A percentile compares a stretch with the other conserved stretches of the same genome.
Conservation (phyloP, 2,797 vertebrate species). For the Tokudaia muenninki region DNA sequence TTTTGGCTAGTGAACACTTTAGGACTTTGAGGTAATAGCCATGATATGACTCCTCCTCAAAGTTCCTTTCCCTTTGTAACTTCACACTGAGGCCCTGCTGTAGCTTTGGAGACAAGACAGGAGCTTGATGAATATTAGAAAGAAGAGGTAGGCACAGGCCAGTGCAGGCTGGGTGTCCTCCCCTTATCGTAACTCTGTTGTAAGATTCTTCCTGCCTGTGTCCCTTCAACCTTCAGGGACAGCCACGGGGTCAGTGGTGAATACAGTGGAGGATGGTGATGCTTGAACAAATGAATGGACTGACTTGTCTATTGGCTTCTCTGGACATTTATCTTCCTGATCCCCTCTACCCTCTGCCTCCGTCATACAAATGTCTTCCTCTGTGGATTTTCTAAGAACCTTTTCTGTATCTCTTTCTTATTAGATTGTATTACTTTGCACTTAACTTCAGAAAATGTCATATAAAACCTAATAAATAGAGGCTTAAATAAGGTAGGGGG, state of each 20-base stretch:
- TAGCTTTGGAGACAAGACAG: background rate
- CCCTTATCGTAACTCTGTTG: background rate
- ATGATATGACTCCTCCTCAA: background rate
- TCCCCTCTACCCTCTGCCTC: background rate
- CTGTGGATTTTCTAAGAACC: constrained; percentile 32
- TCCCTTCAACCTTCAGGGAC: background rate
- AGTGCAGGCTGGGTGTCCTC: background rate
- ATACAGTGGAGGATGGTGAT: background rate
- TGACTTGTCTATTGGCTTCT: background rate
- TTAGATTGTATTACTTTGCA: constrained; percentile 60
- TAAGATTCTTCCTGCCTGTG: background rate
- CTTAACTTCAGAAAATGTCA: constrained; percentile 44
- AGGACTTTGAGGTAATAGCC: background rate
- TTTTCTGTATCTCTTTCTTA: constrained; percentile 35
- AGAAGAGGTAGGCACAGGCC: background rate
- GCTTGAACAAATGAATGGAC: background rate
- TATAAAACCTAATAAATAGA: constrained; percentile 46
- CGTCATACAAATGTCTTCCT: constrained; percentile 36
- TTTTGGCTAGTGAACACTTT: background rate
- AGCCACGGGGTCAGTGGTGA: background rate
- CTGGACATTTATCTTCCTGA: background rate
- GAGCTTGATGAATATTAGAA: background rate
- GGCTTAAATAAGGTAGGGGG: constrained; percentile 8
- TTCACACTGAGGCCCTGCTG: background rate
- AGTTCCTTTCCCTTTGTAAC: background rate